Conservation (phyloP, 2,797 vertebrate species). For the Gallinago solitaria region DNA sequence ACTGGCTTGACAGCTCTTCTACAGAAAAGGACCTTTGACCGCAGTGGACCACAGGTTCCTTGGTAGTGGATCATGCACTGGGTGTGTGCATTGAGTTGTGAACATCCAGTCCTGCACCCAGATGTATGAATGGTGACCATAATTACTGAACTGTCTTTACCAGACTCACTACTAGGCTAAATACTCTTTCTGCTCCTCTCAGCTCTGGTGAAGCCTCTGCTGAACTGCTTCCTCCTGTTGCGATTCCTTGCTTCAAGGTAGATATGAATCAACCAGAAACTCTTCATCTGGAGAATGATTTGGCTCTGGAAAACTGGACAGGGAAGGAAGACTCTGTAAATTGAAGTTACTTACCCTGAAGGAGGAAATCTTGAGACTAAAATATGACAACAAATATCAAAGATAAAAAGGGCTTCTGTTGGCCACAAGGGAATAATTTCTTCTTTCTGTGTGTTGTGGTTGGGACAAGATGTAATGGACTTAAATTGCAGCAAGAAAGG, state of each 20-base stretch:
- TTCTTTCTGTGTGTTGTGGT: neutral
- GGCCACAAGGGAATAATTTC: neutral
- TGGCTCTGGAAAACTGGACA: neutral
- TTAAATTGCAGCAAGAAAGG: neutral
- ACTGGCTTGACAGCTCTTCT: neutral
- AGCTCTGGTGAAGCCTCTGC: neutral
- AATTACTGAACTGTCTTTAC: neutral
- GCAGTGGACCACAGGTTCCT: neutral
- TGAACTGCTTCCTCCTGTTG: neutral
- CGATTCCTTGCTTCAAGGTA: neutral
- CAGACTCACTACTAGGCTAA: neutral
- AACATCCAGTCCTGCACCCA: neutral
- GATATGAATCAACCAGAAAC: neutral
- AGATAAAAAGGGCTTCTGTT: neutral
- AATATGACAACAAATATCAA: neutral
- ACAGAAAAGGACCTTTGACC: neutral
- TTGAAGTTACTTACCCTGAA: neutral
- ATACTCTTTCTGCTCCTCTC: neutral
- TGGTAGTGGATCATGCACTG: neutral
- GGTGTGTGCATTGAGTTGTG: neutral
- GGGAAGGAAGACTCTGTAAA: neutral
- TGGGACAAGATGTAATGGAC: neutral
- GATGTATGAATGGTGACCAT: fast-evolving
- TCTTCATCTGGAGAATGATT: neutral
- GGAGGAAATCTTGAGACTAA: neutral